These are phyloP conservation scores for Poecile montanus DNA, from an alignment of 2,797 vertebrate species.

Conservation along the genomic window DNA sequence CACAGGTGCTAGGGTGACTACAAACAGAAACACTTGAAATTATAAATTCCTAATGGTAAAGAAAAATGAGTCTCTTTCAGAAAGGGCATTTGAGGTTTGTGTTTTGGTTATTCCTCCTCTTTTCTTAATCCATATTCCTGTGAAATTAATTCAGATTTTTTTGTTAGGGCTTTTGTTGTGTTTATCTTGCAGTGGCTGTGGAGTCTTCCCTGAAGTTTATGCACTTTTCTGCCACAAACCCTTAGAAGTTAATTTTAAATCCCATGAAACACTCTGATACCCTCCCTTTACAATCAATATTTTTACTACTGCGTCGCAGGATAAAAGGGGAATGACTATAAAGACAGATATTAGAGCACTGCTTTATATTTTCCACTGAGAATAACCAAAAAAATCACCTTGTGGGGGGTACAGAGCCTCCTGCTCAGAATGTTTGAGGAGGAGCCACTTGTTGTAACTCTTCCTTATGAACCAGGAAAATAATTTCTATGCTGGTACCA, in stretches of 20 bases:
- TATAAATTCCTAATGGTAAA: not conserved
- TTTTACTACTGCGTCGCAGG: not conserved
- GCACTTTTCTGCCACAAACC: not conserved
- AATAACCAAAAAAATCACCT: not conserved
- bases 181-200: not conserved
- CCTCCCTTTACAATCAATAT: not conserved
- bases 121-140: not conserved
- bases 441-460: not conserved
- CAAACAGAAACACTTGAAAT: not conserved
- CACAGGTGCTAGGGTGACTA: not conserved
- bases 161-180: not conserved
- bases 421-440: not conserved
- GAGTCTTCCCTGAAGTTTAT: not conserved
- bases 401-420: not conserved
- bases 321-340: not conserved
- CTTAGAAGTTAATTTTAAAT: not conserved
- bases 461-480: not conserved
- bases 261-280: not conserved
- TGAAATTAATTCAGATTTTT: not conserved
- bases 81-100: not conserved
- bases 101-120: not conserved
- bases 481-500: not conserved
- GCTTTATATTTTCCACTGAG: not conserved
- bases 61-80: not conserved
- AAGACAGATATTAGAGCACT: not conserved